phyloP scores from a whole-genome alignment of 2,888 invertebrate species.

The Drosophila parthenogenetica region DNA sequence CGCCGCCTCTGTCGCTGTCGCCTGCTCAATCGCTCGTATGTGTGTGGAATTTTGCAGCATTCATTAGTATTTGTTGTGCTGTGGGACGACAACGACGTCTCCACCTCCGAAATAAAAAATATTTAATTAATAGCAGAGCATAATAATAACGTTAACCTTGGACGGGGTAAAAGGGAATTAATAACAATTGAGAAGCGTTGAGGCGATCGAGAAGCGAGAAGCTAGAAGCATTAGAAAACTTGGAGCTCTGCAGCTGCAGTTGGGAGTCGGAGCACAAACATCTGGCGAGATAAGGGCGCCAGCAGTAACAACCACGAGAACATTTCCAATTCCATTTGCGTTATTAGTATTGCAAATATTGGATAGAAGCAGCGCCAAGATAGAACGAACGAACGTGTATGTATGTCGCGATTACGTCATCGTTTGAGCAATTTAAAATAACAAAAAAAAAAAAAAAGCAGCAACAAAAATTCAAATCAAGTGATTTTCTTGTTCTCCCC shows the following conservation, averaged over 20 bases:
- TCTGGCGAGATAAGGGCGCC: slow-evolving; percentile 75
- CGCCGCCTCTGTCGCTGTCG: slow-evolving; percentile 9
- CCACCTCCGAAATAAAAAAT: slow-evolving; percentile 33
- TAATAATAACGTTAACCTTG: slow-evolving; percentile 61
- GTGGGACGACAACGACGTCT: slow-evolving; percentile 69
- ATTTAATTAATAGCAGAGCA: slow-evolving; percentile 2
- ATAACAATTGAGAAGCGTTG: slow-evolving; percentile 25
- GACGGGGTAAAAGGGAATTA: slow-evolving; percentile 34
- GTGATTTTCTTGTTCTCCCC: slow-evolving; percentile 61
- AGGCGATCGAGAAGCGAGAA: slow-evolving; percentile 17
- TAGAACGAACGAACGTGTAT: slow-evolving; percentile 34
- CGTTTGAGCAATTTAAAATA: slow-evolving; percentile 60
- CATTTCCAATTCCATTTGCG: slow-evolving; percentile 8
- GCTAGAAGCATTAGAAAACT: slow-evolving; percentile 37
- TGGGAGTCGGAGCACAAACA: slow-evolving; percentile 61
- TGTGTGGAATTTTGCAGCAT: slow-evolving; percentile 71
- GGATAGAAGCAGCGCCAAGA: slow-evolving; percentile 36
- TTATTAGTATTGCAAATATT: slow-evolving; percentile 60
- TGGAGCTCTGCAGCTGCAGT: slow-evolving; percentile 27
- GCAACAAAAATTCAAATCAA: slow-evolving; percentile 33
- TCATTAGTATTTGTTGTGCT: slow-evolving; percentile 62
- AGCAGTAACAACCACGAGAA: slow-evolving; percentile 10
- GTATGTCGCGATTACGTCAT: slow-evolving; percentile 76
- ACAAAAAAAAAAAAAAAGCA: slow-evolving; percentile 3
- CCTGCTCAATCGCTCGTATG: slow-evolving; percentile 33